Percentiles rank a stretch among this genome's conserved stretches.
Evolutionary conservation across 2,797 vertebrate species (phyloP).

Genomic region (Garrulus glandarius): DNA sequence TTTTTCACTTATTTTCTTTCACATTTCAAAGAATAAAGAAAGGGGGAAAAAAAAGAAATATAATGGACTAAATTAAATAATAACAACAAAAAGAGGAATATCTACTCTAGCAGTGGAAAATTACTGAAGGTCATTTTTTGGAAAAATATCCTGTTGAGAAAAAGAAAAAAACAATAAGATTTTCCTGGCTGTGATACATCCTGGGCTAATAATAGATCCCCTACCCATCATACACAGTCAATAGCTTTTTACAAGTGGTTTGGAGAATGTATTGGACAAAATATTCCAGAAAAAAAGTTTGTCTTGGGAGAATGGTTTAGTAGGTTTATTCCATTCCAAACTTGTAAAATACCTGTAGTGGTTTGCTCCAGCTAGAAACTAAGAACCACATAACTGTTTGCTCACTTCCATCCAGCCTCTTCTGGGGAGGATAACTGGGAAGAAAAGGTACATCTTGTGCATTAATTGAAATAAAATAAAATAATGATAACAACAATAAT

Average conservation of each 20-base stretch:
- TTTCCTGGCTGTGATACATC: background rate
- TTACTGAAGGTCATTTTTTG: background rate
- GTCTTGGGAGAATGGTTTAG: background rate
- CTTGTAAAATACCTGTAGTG: background rate
- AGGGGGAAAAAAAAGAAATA: rapidly evolving
- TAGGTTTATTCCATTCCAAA: background rate
- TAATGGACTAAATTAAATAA: background rate
- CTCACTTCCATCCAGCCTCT: background rate
- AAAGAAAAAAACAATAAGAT: background rate
- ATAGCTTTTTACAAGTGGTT: background rate
- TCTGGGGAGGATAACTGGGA: background rate
- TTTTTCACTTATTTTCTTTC: background rate
- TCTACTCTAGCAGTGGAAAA: background rate
- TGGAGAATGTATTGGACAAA: background rate
- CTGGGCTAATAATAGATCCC: background rate
- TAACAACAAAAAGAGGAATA: background rate
- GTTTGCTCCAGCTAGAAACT: background rate
- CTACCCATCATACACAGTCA: background rate
- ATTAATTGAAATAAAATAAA: background rate
- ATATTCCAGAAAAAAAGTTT: background rate
- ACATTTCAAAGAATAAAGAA: background rate
- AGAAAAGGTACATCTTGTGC: background rate
- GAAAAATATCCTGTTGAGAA: background rate
- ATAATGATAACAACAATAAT: background rate
- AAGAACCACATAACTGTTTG: background rate